Evolutionary conservation across 1,140 invertebrate genomes (phyloP).

Genomic region (Dreissena rostriformis): DNA sequence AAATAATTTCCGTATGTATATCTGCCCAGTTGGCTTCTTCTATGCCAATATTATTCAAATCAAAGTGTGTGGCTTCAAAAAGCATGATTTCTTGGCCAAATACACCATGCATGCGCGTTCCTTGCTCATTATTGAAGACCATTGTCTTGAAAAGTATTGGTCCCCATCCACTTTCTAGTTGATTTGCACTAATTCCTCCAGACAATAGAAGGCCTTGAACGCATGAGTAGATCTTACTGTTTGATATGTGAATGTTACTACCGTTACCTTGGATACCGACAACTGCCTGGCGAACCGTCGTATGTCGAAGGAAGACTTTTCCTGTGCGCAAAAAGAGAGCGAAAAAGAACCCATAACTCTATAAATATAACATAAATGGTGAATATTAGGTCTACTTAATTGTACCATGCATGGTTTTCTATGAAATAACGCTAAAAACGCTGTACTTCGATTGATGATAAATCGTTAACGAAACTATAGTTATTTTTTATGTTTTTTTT

Average conservation of each 20-base stretch:
- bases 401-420: neutral
- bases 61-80: neutral
- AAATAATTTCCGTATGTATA: neutral
- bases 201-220: neutral
- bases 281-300: neutral
- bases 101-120: neutral
- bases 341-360: neutral
- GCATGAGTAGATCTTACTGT: conserved; percentile 19
- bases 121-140: neutral
- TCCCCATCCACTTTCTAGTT: neutral
- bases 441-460: too few relatives aligned
- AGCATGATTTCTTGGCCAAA: neutral
- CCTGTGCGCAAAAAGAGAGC: conserved; percentile 3
- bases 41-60: neutral
- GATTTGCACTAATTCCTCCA: neutral
- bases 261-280: conserved; percentile 18
- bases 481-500: too few relatives aligned
- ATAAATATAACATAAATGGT: neutral
- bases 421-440: too few relatives aligned
- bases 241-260: neutral
- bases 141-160: neutral
- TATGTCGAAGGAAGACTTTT: conserved; percentile 2
- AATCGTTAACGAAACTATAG: too few relatives aligned
- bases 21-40: neutral
- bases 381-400: neutral